phyloP scores from a whole-genome alignment of 2,888 invertebrate genomes.

The Melinaea marsaeus region DNA sequence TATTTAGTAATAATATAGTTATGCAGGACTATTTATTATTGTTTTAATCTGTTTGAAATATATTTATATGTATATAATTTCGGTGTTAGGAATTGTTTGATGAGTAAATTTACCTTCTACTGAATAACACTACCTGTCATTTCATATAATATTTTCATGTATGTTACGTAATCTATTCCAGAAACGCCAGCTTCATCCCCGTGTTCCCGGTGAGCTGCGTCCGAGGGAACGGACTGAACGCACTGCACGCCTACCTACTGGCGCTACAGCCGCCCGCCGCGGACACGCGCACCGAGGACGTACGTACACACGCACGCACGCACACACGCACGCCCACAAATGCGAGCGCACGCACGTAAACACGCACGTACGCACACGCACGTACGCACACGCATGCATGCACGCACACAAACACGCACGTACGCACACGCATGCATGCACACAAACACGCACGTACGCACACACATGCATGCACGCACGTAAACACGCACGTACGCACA shows the following conservation, averaged over 20 bases:
- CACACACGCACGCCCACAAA: background rate
- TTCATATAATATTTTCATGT: background rate
- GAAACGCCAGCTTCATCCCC: conserved; percentile 76
- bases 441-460: background rate
- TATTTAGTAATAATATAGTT: too few relatives aligned
- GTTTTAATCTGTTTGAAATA: too few relatives aligned
- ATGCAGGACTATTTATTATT: too few relatives aligned
- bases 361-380: conserved; percentile 1
- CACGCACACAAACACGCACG: background rate
- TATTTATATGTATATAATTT: too few relatives aligned
- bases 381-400: background rate
- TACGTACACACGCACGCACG: conserved; percentile 33
- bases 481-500: background rate
- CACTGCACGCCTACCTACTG: conserved; percentile 91
- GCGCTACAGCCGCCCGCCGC: conserved; percentile 83
- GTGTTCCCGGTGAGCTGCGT: conserved; percentile 95
- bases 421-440: background rate
- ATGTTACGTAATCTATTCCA: conserved; percentile 42
- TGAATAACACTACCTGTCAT: background rate
- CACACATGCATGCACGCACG: background rate
- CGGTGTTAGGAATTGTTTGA: too few relatives aligned
- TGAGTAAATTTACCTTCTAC: too few relatives aligned
- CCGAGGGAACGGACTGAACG: conserved; percentile 88
- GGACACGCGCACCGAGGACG: conserved; percentile 47
- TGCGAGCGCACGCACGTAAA: background rate